Conservation (phyloP, 2,113 vertebrate species). For the Eonycteris spelaea region DNA sequence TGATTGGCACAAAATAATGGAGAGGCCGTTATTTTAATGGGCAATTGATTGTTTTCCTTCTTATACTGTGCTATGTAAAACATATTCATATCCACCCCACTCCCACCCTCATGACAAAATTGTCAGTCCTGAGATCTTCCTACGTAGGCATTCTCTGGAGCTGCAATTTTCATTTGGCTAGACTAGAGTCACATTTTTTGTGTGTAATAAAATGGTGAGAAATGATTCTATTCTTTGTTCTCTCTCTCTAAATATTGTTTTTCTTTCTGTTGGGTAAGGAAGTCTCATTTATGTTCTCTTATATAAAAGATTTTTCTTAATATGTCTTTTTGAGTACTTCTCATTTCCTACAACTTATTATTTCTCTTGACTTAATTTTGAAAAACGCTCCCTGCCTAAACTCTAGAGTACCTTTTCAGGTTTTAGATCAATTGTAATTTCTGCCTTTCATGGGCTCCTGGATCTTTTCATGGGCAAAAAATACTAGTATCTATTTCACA, state of each 20-base stretch:
- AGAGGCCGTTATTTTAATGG: neutral
- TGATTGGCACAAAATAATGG: neutral
- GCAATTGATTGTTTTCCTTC: neutral
- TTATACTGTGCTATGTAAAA: neutral
- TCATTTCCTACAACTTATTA: slow-evolving; percentile 4
- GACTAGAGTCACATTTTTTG: neutral
- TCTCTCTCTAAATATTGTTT: neutral
- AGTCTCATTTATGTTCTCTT: neutral
- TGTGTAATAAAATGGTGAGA: neutral
- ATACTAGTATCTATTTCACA: neutral
- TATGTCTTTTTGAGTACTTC: slow-evolving; percentile 2
- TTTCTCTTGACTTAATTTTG: slow-evolving; percentile 21
- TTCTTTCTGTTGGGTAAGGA: neutral
- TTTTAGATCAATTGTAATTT: slow-evolving; percentile 6
- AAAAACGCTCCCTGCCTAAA: neutral
- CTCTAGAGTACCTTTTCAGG: neutral
- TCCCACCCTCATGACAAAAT: no score
- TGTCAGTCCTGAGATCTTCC: neutral
- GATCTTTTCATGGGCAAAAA: neutral
- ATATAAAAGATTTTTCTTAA: slow-evolving; percentile 15
- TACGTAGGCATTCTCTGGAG: neutral
- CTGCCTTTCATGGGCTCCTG: neutral
- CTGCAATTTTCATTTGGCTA: neutral
- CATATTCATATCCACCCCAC: neutral
- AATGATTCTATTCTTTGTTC: neutral